A percentile compares a stretch with the other conserved stretches of the same genome.
Evolutionary conservation across 2,797 vertebrate genomes (phyloP).

Genomic region (Xerus rutilus): DNA sequence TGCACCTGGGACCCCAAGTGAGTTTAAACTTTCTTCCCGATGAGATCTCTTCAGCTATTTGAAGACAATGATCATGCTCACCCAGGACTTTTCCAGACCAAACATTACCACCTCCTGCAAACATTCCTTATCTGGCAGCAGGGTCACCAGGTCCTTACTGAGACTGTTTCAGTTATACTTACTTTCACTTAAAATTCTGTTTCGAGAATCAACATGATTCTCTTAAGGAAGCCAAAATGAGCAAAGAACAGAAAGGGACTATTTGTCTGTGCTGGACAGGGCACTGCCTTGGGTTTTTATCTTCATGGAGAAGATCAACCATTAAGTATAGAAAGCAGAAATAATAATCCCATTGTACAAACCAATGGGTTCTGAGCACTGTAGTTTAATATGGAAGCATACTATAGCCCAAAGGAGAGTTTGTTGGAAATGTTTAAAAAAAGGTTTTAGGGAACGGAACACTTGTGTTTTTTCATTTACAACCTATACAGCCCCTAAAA

Average conservation of each 20-base stretch:
- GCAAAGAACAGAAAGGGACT: neutral
- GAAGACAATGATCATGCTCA: neutral
- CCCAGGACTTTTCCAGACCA: neutral
- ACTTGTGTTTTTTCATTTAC: conserved; percentile 42
- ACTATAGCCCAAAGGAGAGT: neutral
- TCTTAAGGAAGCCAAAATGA: neutral
- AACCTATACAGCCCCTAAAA: neutral
- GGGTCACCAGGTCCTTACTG: neutral
- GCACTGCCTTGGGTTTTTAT: neutral
- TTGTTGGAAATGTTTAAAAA: neutral
- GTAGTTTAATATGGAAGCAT: neutral
- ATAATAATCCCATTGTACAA: neutral
- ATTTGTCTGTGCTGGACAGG: neutral
- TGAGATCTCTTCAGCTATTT: neutral
- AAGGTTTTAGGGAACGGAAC: neutral
- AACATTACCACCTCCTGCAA: neutral
- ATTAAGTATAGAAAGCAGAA: neutral
- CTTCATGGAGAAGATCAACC: neutral
- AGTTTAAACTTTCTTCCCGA: neutral
- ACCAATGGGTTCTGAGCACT: neutral
- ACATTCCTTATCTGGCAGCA: neutral
- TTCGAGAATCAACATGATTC: neutral
- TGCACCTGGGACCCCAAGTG: neutral
- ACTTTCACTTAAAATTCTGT: neutral
- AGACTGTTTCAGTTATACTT: neutral